Evolutionary conservation across 1,140 invertebrate genomes (phyloP).

Genomic region (roundworm (Caenorhabditis elegans)): WBcel235 BX284605.5:1300501-1301000

Average conservation of each 20-base stretch:
- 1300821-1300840: neutral
- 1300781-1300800: slow-evolving; percentile 5
- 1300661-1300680: too few relatives aligned
- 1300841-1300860: slow-evolving; percentile 25
- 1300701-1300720: neutral
- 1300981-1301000: too few relatives aligned
- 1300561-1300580: too few relatives aligned
- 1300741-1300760: neutral
- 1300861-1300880: neutral
- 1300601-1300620: too few relatives aligned
- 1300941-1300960: too few relatives aligned
- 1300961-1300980: too few relatives aligned
- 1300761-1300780: neutral
- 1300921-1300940: neutral
- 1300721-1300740: neutral
- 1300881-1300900: neutral
- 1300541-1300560: too few relatives aligned
- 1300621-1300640: slow-evolving; percentile 1
- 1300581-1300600: too few relatives aligned
- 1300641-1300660: too few relatives aligned
- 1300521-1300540: too few relatives aligned
- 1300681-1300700: neutral
- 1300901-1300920: neutral
- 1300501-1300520: too few relatives aligned
- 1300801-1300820: neutral